Evolutionary conservation across 2,113 vertebrate species (phyloP).

Genomic region (Spermophilus dauricus): DNA sequence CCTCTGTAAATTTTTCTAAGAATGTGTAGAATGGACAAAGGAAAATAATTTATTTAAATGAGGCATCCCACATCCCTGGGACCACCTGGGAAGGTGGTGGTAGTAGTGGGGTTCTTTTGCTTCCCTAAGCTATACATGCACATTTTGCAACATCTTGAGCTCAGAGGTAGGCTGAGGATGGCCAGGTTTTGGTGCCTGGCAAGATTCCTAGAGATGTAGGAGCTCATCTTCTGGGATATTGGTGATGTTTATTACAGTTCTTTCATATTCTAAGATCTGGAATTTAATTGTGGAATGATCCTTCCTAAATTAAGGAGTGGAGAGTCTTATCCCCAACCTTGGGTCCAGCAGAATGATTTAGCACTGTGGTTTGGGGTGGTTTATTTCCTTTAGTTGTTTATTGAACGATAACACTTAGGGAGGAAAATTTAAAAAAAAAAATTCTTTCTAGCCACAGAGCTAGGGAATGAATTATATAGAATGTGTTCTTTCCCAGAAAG

Average conservation of each 20-base stretch:
- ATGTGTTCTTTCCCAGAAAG: conserved; percentile 15
- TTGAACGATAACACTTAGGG: neutral
- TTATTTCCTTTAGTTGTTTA: conserved; percentile 40
- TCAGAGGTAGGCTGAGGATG: neutral
- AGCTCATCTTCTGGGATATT: neutral
- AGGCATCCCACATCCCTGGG: conserved; percentile 26
- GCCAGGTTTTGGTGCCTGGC: neutral
- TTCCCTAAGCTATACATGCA: neutral
- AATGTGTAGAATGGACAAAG: conserved; percentile 43
- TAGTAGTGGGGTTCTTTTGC: neutral
- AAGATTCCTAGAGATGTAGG: neutral
- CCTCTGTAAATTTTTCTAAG: conserved; percentile 42
- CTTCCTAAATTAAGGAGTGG: neutral
- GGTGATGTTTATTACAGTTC: neutral
- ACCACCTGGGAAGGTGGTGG: conserved; percentile 25
- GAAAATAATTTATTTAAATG: conserved; percentile 57
- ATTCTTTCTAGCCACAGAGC: neutral
- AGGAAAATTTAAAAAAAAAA: neutral
- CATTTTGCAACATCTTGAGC: neutral
- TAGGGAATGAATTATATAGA: conserved; percentile 4
- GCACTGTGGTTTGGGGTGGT: neutral
- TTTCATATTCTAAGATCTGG: conserved; percentile 16
- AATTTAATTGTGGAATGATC: neutral
- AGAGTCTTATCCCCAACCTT: neutral
- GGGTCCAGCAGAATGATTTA: neutral